Percentiles rank a stretch among this genome's conserved stretches.
Conservation (phyloP, 2,113 vertebrate species). For the Nerophis ophidion region DNA sequence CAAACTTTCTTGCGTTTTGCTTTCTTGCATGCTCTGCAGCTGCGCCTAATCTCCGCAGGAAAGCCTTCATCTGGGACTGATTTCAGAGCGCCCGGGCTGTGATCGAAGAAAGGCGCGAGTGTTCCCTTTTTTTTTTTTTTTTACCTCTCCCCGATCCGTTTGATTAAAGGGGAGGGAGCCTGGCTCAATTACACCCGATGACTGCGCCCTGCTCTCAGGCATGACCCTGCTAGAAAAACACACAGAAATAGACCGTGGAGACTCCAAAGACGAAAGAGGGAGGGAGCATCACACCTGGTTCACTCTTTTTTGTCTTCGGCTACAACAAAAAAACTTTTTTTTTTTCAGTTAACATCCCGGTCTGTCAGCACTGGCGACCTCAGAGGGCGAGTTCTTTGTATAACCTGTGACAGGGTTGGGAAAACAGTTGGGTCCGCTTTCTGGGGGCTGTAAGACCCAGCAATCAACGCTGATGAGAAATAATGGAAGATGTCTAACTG, state of each 20-base stretch:
- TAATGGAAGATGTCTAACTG: slow-evolving; percentile 2
- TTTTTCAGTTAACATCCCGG: slow-evolving; percentile 11
- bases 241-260: slow-evolving; percentile 26
- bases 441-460: slow-evolving; percentile 25
- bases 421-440: slow-evolving; percentile 46
- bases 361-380: slow-evolving; percentile 38
- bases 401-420: slow-evolving; percentile 48
- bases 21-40: slow-evolving; percentile 46
- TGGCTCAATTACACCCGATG: slow-evolving; percentile 65
- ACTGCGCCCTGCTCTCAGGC: slow-evolving; percentile 37
- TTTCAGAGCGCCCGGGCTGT: slow-evolving; percentile 38
- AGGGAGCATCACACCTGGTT: slow-evolving; percentile 32
- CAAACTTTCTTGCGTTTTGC: slow-evolving; percentile 34
- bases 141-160: slow-evolving; percentile 47
- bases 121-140: slow-evolving; percentile 33
- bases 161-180: slow-evolving; percentile 71
- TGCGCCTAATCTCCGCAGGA: slow-evolving; percentile 66
- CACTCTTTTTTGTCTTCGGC: slow-evolving; percentile 12
- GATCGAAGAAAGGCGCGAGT: slow-evolving; percentile 40
- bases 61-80: slow-evolving; percentile 71
- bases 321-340: slow-evolving; percentile 1
- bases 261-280: slow-evolving; percentile 6
- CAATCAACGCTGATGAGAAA: slow-evolving; percentile 28
- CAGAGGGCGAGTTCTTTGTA: slow-evolving; percentile 40
- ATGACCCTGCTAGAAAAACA: slow-evolving; percentile 44